A percentile compares a stretch with the other conserved stretches of the same genome.
These are phyloP conservation scores for Drosophila bunnanda DNA, from an alignment of 2,888 invertebrate genomes.

Conservation along the genomic window DNA sequence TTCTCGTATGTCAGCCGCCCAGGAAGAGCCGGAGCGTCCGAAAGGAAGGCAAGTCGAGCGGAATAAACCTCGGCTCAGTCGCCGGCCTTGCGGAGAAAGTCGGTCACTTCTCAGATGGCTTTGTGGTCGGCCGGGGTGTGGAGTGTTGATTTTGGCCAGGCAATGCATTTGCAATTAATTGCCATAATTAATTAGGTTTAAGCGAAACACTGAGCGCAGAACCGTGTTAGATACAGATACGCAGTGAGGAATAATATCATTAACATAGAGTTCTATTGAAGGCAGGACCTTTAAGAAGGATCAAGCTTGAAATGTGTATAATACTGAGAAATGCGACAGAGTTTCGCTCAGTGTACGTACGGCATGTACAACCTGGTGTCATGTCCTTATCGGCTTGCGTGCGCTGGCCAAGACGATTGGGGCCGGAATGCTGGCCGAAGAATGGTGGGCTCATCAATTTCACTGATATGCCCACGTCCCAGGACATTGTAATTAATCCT, in stretches of 20 bases:
- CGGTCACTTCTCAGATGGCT: slow-evolving; percentile 43
- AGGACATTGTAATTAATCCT: slow-evolving; percentile 46
- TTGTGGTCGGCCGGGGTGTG: slow-evolving; percentile 32
- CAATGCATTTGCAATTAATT: slow-evolving; percentile 63
- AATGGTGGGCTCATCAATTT: slow-evolving; percentile 28
- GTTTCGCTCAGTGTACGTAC: neutral
- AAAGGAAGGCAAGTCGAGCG: slow-evolving; percentile 23
- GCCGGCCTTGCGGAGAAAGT: slow-evolving; percentile 42
- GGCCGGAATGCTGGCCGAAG: slow-evolving; percentile 29
- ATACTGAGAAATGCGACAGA: accelerated
- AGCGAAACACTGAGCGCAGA: slow-evolving; percentile 22
- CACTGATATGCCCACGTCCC: slow-evolving; percentile 27
- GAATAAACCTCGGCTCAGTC: slow-evolving; percentile 38
- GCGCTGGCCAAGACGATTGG: slow-evolving; percentile 52
- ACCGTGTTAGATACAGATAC: neutral
- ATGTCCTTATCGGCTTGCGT: slow-evolving; percentile 57
- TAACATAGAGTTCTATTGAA: neutral
- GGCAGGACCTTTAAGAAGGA: neutral
- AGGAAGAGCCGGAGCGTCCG: neutral
- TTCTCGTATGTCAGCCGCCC: slow-evolving; percentile 30
- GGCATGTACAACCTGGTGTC: slow-evolving; percentile 27
- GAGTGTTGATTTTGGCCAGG: slow-evolving; percentile 42
- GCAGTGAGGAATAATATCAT: too few species aligned
- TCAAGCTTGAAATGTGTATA: neutral
- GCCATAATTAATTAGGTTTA: slow-evolving; percentile 60